These are phyloP conservation scores for Platyscelio sp. DNA, from an alignment of 2,888 invertebrate species.

Conservation along the genomic window DNA sequence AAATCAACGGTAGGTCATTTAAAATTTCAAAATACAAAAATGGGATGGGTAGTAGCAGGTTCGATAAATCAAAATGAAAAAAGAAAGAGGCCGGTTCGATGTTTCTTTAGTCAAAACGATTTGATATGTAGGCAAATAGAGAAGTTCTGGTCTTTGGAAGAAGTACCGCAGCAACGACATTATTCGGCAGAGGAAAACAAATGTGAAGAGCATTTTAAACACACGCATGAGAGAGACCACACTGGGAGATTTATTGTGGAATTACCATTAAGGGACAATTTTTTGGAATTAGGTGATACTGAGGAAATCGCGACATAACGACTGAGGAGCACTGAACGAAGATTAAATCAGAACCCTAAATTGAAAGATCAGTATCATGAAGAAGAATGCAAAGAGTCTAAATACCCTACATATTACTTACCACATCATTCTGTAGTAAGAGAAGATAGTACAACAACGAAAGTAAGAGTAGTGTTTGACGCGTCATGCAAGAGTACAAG, in stretches of 20 bases:
- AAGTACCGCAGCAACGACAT: neutral
- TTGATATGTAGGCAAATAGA: neutral
- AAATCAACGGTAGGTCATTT: too few relatives aligned
- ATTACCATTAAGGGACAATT: slow-evolving; percentile 29
- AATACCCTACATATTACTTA: slow-evolving; percentile 63
- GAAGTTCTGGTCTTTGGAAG: slow-evolving; percentile 45
- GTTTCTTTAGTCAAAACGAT: neutral
- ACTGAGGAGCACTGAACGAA: slow-evolving; percentile 29
- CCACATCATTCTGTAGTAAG: slow-evolving; percentile 76
- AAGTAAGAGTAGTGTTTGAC: slow-evolving; percentile 77
- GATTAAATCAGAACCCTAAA: slow-evolving; percentile 13
- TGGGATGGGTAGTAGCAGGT: too few relatives aligned
- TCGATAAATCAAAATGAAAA: too few relatives aligned
- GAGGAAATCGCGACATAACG: slow-evolving; percentile 50
- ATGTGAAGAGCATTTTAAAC: slow-evolving; percentile 47
- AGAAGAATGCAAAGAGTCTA: neutral
- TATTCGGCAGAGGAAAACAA: slow-evolving; percentile 28
- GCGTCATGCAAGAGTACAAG: slow-evolving; percentile 69
- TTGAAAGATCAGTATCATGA: slow-evolving; percentile 30
- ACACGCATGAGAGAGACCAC: slow-evolving; percentile 10
- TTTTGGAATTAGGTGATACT: slow-evolving; percentile 50
- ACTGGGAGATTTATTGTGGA: slow-evolving; percentile 49
- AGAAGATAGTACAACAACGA: slow-evolving; percentile 71
- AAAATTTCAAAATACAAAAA: too few relatives aligned
- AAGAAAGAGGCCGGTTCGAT: neutral